A percentile compares a stretch with the other conserved stretches of the same genome.
phyloP scores from a whole-genome alignment of 2,888 invertebrate species.

The Perithous albicinctus region DNA sequence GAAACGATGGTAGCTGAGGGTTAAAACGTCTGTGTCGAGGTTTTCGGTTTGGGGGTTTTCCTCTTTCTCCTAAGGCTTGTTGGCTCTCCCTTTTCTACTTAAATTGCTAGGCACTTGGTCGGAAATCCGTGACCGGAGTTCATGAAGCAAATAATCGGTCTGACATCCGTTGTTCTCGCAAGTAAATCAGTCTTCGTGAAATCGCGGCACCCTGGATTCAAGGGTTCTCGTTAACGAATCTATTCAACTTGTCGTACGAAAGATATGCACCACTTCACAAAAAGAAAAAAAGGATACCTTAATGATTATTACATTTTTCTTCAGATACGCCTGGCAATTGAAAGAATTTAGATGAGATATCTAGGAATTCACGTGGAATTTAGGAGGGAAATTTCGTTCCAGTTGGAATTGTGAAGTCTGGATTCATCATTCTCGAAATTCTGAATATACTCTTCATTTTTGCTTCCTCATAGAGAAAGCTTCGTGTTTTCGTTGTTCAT shows the following conservation, averaged over 20 bases:
- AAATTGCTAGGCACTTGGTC: slow-evolving; percentile 25
- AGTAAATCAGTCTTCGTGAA: slow-evolving; percentile 17
- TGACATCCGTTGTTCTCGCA: slow-evolving; percentile 5
- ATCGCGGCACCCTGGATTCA: not conserved
- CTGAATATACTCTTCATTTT: not conserved
- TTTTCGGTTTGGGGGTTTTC: slow-evolving; percentile 17
- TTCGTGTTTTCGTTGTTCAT: too few relatives aligned
- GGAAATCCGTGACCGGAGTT: slow-evolving; percentile 27
- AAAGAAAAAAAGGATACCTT: not conserved
- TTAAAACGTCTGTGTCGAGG: slow-evolving; percentile 30
- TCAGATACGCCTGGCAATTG: not conserved
- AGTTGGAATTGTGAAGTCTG: not conserved
- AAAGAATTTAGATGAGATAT: not conserved
- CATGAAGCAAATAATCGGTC: slow-evolving; percentile 27
- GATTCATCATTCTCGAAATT: not conserved
- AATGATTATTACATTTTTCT: not conserved
- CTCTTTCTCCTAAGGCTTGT: not conserved
- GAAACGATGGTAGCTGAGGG: not conserved
- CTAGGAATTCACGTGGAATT: not conserved
- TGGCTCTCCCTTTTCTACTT: slow-evolving; percentile 10
- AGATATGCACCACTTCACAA: not conserved
- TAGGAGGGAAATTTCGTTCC: not conserved
- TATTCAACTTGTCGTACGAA: not conserved
- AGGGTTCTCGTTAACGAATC: slow-evolving; percentile 10
- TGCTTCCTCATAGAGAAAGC: too few relatives aligned